A percentile compares a stretch with the other conserved stretches of the same genome.
phyloP scores from a whole-genome alignment of 2,888 invertebrate genomes.

The Tinea semifulvella region DNA sequence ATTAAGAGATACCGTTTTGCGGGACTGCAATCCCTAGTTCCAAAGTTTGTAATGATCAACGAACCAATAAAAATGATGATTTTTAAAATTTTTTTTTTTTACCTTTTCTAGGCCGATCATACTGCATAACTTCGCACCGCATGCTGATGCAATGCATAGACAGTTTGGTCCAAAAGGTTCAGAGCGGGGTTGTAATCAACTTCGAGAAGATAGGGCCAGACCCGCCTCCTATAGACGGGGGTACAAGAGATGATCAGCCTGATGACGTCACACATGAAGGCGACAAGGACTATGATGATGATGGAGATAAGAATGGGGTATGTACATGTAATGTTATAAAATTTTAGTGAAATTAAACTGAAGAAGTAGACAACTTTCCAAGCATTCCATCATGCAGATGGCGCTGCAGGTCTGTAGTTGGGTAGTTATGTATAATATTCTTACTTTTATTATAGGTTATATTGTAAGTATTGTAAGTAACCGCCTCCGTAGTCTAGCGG shows the following conservation, averaged over 20 bases:
- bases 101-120: slow-evolving; percentile 79
- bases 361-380: too few species aligned
- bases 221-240: slow-evolving; percentile 73
- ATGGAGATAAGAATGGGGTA: slow-evolving; percentile 62
- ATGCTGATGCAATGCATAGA: slow-evolving; percentile 97
- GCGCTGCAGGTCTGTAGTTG: too few species aligned
- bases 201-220: slow-evolving; percentile 96
- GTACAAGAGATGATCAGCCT: slow-evolving; percentile 51
- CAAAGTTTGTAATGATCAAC: too few species aligned
- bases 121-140: slow-evolving; percentile 93
- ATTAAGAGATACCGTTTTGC: too few species aligned
- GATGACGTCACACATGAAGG: slow-evolving; percentile 48
- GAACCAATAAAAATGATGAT: background rate
- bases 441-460: too few species aligned
- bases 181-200: slow-evolving; percentile 96
- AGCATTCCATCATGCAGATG: too few species aligned
- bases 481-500: too few species aligned
- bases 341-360: too few species aligned
- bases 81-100: background rate
- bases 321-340: slow-evolving; percentile 22
- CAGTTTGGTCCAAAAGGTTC: slow-evolving; percentile 95
- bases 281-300: slow-evolving; percentile 54
- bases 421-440: too few species aligned
- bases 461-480: too few species aligned
- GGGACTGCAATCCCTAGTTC: too few species aligned